Evolutionary conservation across 1,140 invertebrate species (phyloP), one percentile per base, ranked within the genome.

Genomic region (Mya arenaria): DNA sequence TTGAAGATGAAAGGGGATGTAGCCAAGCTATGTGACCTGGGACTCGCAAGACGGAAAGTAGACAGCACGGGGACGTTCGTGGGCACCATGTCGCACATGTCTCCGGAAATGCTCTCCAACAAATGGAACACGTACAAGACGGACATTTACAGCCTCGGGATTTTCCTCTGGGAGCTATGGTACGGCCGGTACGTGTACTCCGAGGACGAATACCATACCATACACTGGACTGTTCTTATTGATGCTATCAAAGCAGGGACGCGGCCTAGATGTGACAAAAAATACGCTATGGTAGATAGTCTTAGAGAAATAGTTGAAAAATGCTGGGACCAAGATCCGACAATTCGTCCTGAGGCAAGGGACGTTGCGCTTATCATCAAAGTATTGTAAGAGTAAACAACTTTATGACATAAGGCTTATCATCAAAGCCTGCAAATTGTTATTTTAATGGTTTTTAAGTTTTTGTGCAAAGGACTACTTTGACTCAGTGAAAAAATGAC

Each of bases 101-200:
- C 79, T 23, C 79, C 79, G 2, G 79, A 82, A 66, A 5, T 82
- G 17, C 32, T 82, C 0, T 62, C 36, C n/a, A 15, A 37, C 15
- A 44, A 82, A 23, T n/a, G 17, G 23, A 73, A 82, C 48, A 66
- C 41, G 19, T 65, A 60, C 30, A 66, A 44, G 25, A 44, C 79
- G 0, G 79, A 82, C 23, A 74, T 82, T 0, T 82, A 82, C 69
- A 82, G 79, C 30, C 39, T 82, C 19, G 69, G 56, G 28, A 82
- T 82, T 39, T 19, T 82, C 1, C 69, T 82, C 25, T 82, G 69
- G 69, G 79, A 82, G 56, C n/a, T 74, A 17, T 82, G 79, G 79
- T 73, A 82, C 56, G 79, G 68, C 23, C 37, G 39, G n/a, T 52
- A 3, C n/a, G n/a, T 58, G 15, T 82, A 82, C 44, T 34, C 52